Evolutionary conservation across 2,113 vertebrate species (phyloP).

Genomic region (Blennius ocellaris): DNA sequence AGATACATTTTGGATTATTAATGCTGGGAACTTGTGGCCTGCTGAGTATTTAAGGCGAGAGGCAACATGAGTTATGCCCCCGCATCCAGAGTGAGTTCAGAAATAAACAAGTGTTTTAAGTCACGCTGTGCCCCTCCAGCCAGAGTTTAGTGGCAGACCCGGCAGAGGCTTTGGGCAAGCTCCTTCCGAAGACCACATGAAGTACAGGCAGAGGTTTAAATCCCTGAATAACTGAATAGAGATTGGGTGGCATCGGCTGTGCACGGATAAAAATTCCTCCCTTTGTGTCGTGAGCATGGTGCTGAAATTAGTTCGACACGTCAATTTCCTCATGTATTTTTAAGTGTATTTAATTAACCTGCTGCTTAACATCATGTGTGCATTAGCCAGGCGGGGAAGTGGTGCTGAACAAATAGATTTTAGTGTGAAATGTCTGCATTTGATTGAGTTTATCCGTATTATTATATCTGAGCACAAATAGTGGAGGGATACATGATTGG

Average conservation of each 20-base stretch:
- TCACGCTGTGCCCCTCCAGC: not conserved
- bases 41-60: not conserved
- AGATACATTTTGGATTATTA: not conserved
- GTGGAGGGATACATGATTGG: too few species aligned
- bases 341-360: too few species aligned
- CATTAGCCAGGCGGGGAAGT: too few species aligned
- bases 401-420: too few species aligned
- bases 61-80: not conserved
- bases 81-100: conserved; percentile 3
- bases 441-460: too few species aligned
- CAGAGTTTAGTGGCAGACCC: conserved; percentile 2
- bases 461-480: too few species aligned
- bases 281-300: too few species aligned
- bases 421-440: too few species aligned
- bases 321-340: too few species aligned
- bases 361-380: too few species aligned
- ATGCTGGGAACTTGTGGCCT: not conserved
- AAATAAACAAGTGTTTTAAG: conserved; percentile 16
- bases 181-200: conserved; percentile 12
- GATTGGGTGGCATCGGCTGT: conserved; percentile 8
- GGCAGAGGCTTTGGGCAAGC: conserved; percentile 11
- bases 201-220: conserved; percentile 17
- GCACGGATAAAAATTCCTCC: conserved; percentile 3
- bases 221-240: conserved; percentile 43
- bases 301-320: too few species aligned